These are phyloP conservation scores for Rattus norvegicus DNA, from an alignment of 2,113 vertebrate species.

Conservation along the genomic window DNA sequence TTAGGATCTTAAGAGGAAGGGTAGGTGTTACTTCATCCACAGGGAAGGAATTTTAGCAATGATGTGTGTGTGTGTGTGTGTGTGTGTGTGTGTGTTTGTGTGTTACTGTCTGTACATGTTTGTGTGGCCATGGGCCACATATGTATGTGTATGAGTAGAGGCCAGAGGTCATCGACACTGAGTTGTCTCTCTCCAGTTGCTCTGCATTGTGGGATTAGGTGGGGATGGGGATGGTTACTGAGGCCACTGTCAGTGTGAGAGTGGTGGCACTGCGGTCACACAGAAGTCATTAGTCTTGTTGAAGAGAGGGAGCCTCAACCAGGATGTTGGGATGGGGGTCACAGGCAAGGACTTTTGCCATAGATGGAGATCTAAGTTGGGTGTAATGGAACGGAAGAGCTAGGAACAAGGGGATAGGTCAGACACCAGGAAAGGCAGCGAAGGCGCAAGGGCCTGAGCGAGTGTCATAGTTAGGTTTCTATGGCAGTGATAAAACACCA, in stretches of 20 bases:
- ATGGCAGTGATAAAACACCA: background rate
- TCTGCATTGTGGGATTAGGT: background rate
- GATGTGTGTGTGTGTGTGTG: no score
- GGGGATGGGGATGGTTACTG: background rate
- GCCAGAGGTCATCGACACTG: no score
- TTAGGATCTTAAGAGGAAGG: no score
- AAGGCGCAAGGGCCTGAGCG: background rate
- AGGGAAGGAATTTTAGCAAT: no score
- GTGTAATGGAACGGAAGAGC: background rate
- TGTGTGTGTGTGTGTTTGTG: no score
- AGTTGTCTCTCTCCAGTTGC: no score
- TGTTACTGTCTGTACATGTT: no score
- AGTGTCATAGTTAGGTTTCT: background rate
- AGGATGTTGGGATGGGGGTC: background rate
- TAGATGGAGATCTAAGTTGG: background rate
- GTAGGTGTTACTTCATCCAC: no score
- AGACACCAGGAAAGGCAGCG: background rate
- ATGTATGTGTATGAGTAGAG: no score
- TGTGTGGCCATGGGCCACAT: no score
- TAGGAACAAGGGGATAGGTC: accelerated
- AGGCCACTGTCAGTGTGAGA: background rate
- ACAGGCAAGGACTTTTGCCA: background rate
- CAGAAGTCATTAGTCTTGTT: background rate
- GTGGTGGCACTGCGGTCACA: background rate
- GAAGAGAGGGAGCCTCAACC: background rate